These are phyloP conservation scores for Vollenhovia emeryi DNA, from an alignment of 1,140 invertebrate species.

Conservation along the genomic window DNA sequence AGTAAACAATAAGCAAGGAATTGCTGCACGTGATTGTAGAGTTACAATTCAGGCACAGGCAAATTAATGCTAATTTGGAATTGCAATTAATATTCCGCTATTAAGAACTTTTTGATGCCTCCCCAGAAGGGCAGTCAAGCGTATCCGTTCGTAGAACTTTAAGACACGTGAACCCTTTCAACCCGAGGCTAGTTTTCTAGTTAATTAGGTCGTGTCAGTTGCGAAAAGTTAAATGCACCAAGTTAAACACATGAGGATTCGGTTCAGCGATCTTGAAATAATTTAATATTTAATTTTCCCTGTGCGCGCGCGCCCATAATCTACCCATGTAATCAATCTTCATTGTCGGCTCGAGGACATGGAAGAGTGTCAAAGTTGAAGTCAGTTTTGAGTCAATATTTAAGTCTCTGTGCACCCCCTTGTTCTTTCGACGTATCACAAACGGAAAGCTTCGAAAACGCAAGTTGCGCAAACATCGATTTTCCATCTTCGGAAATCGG, in stretches of 20 bases:
- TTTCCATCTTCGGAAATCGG: not conserved
- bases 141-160: conserved; percentile 18
- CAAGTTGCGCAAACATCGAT: not conserved
- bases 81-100: conserved; percentile 15
- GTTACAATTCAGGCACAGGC: no score
- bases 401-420: not conserved
- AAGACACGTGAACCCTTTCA: conserved; percentile 51
- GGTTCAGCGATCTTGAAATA: not conserved
- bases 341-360: not conserved
- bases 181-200: conserved; percentile 20
- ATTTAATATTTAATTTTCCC: conserved; percentile 9
- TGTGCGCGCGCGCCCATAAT: no score
- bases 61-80: conserved; percentile 15
- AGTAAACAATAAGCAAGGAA: not conserved
- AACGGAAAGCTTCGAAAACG: not conserved
- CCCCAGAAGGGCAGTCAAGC: not conserved
- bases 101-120: conserved; percentile 12
- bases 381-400: not conserved
- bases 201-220: conserved; percentile 47
- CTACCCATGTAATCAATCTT: not conserved
- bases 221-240: conserved; percentile 34
- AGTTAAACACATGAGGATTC: conserved; percentile 40
- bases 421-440: not conserved
- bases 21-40: no score
- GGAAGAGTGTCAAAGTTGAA: conserved; percentile 8